Conservation (phyloP, 1,140 invertebrate species). For the Lucilia cuprina region DNA sequence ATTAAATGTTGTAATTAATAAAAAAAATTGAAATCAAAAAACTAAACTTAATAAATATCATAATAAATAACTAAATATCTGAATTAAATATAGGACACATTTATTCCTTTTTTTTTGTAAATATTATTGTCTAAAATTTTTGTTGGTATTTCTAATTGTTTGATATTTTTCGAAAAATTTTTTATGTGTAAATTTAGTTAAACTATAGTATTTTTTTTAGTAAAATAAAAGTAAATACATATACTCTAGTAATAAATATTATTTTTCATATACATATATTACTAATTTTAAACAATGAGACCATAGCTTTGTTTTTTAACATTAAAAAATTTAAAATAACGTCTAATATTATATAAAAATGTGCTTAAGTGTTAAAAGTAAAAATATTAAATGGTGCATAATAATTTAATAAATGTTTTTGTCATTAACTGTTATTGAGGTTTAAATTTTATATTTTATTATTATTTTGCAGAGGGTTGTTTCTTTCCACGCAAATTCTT, state of each 20-base stretch:
- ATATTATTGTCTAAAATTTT: slow-evolving; percentile 10
- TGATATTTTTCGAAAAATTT: neutral
- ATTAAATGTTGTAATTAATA: no score
- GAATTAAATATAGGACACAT: slow-evolving; percentile 41
- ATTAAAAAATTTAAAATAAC: neutral
- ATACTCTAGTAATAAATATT: neutral
- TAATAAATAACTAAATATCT: slow-evolving; percentile 23
- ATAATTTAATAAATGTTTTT: neutral
- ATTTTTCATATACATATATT: neutral
- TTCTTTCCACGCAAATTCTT: neutral
- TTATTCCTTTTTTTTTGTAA: slow-evolving; percentile 16
- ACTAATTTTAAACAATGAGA: neutral
- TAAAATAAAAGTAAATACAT: slow-evolving; percentile 7
- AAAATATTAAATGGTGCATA: neutral
- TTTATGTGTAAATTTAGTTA: neutral
- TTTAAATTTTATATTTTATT: neutral
- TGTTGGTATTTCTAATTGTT: slow-evolving; percentile 20
- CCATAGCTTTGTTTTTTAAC: slow-evolving; percentile 19
- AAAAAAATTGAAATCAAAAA: neutral
- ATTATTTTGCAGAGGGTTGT: neutral
- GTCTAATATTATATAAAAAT: neutral
- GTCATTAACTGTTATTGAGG: neutral
- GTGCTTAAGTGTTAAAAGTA: neutral
- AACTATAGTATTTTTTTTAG: neutral
- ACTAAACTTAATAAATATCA: slow-evolving; percentile 4